These are phyloP conservation scores for Aurelia aurita DNA, from an alignment of 30 jellyfish, hydroid and myxozoan species.

Conservation along the genomic window DNA sequence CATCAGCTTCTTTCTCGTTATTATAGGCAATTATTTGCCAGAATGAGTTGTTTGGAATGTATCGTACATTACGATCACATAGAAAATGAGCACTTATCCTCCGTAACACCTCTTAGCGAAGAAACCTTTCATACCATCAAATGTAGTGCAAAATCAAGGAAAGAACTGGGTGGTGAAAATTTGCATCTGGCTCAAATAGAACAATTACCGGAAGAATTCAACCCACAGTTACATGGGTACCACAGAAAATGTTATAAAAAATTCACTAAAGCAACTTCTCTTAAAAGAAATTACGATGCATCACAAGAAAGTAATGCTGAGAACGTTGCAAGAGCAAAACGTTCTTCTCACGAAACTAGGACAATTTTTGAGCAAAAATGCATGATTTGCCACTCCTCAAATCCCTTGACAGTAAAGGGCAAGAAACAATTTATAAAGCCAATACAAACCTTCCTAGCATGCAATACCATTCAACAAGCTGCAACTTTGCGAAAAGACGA, in stretches of 20 bases:
- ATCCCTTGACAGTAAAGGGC: slow-evolving; percentile 30
- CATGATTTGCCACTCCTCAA: slow-evolving; percentile 19
- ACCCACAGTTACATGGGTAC: slow-evolving; percentile 37
- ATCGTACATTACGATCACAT: slow-evolving; percentile 14
- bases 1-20: neutral
- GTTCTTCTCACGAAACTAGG: slow-evolving; percentile 12
- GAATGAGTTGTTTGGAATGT: slow-evolving; percentile 37
- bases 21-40: slow-evolving; percentile 6
- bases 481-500: slow-evolving; percentile 41
- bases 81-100: slow-evolving; percentile 2
- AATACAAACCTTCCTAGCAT: slow-evolving; percentile 42
- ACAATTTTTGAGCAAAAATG: slow-evolving; percentile 18
- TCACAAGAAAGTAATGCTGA: slow-evolving; percentile 24
- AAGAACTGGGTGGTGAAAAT: slow-evolving; percentile 26
- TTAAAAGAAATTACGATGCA: slow-evolving; percentile 17
- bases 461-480: slow-evolving; percentile 28
- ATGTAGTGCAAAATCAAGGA: slow-evolving; percentile 43
- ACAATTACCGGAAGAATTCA: slow-evolving; percentile 31
- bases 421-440: slow-evolving; percentile 38
- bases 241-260: slow-evolving; percentile 29
- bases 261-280: slow-evolving; percentile 31
- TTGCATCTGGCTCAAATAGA: slow-evolving; percentile 36
- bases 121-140: slow-evolving; percentile 32
- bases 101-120: slow-evolving; percentile 14
- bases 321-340: slow-evolving; percentile 31